Evolutionary conservation across 2,888 invertebrate genomes (phyloP).

Genomic region (Plusia festucae): DNA sequence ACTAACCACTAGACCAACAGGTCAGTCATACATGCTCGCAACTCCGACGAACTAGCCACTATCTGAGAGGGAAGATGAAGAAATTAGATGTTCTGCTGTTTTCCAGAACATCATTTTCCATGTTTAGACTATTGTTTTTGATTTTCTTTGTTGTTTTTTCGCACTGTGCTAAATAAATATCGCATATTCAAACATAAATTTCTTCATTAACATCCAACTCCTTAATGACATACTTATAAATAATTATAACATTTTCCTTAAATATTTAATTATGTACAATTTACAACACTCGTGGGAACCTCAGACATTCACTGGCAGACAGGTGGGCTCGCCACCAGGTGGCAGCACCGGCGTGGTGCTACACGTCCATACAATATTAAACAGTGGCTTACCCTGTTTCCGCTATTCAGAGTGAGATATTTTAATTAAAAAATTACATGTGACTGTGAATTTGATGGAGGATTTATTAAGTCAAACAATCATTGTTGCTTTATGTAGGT

Average conservation of each 20-base stretch:
- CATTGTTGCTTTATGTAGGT: no score
- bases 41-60: no score
- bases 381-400: slow-evolving; percentile 42
- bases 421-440: slow-evolving; percentile 40
- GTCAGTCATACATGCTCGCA: no score
- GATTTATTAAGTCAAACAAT: background rate
- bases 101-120: no score
- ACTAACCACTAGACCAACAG: no score
- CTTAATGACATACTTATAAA: background rate
- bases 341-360: slow-evolving; percentile 26
- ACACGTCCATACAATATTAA: slow-evolving; percentile 56
- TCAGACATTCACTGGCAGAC: background rate
- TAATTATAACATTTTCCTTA: background rate
- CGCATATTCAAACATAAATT: no score
- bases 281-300: background rate
- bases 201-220: background rate
- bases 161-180: no score
- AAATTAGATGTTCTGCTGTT: no score
- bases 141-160: no score
- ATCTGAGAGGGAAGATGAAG: no score
- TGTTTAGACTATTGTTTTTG: no score
- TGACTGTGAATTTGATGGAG: slow-evolving; percentile 10
- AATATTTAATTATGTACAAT: background rate
- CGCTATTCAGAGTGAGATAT: slow-evolving; percentile 34
- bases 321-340: slow-evolving; percentile 8